Conservation (phyloP, 1,140 invertebrate species). For the Aculops lycopersici region DNA sequence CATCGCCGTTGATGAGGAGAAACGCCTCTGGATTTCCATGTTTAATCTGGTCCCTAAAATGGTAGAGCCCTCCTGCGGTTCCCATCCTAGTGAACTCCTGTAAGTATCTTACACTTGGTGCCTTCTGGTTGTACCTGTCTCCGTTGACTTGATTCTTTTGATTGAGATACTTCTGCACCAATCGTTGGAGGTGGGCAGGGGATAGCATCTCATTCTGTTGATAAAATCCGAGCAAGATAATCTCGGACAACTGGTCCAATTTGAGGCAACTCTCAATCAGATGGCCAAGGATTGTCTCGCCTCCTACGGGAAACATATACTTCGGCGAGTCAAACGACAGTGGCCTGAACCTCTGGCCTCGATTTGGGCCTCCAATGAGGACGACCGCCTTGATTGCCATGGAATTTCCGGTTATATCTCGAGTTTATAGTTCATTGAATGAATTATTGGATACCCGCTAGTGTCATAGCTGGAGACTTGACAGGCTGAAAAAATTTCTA, state of each 20-base stretch:
- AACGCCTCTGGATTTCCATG: slow-evolving; percentile 57
- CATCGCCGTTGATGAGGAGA: slow-evolving; percentile 87
- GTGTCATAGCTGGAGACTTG: too few species aligned
- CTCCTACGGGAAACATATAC: slow-evolving; percentile 80
- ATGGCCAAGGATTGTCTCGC: slow-evolving; percentile 71
- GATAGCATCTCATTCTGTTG: slow-evolving; percentile 33
- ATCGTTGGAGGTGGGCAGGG: slow-evolving; percentile 38
- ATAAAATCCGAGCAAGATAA: slow-evolving; percentile 77
- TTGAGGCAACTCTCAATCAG: slow-evolving; percentile 74
- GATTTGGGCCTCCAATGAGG: slow-evolving; percentile 27
- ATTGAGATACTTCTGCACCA: not conserved
- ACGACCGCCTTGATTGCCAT: slow-evolving; percentile 25
- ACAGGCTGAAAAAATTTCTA: too few species aligned
- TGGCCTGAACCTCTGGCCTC: slow-evolving; percentile 54
- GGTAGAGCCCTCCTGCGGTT: slow-evolving; percentile 83
- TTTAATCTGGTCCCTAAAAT: slow-evolving; percentile 80
- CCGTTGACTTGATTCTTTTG: not conserved
- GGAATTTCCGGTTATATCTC: not conserved
- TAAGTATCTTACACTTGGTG: slow-evolving; percentile 33
- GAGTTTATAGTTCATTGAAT: slow-evolving; percentile 3
- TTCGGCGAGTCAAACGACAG: slow-evolving; percentile 83
- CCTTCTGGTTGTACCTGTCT: not conserved
- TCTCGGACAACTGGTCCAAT: slow-evolving; percentile 37
- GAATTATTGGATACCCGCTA: not conserved
- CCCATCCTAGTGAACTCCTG: slow-evolving; percentile 79